Conservation (phyloP, 2,888 invertebrate species). For the Caenorhabditis angaria region DNA sequence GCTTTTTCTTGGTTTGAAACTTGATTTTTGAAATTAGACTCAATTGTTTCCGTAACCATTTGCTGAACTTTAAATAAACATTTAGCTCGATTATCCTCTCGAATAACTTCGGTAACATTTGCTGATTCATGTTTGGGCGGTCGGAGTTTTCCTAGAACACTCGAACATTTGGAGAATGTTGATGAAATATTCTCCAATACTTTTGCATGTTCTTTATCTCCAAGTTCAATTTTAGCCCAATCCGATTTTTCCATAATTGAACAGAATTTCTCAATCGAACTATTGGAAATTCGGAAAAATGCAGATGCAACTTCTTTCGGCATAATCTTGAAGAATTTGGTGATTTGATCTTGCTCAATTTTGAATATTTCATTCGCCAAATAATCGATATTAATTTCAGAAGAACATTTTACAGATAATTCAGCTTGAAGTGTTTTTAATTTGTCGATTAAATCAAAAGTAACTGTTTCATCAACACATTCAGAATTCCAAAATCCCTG, state of each 20-base stretch:
- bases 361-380: background rate
- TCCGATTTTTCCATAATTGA: conserved; percentile 28
- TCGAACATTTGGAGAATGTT: conserved; percentile 13
- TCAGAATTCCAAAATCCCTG: background rate
- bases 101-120: background rate
- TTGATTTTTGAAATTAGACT: background rate
- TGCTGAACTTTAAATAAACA: conserved; percentile 6
- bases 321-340: background rate
- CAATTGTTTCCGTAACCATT: background rate
- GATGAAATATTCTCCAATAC: conserved; percentile 14
- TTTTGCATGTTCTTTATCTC: conserved; percentile 11
- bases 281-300: conserved; percentile 20
- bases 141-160: conserved; percentile 22
- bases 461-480: too few relatives aligned
- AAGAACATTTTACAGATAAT: background rate
- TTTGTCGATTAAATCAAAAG: background rate
- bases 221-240: conserved; percentile 21
- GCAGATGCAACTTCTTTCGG: conserved; percentile 14
- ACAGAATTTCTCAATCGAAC: conserved; percentile 20
- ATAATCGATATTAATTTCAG: background rate
- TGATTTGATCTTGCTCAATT: conserved; percentile 7
- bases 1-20: background rate
- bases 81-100: conserved; percentile 1
- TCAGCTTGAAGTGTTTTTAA: background rate
- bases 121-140: conserved; percentile 14